Evolutionary conservation across 2,888 invertebrate genomes (phyloP).

Genomic region (Leucoma salicis): DNA sequence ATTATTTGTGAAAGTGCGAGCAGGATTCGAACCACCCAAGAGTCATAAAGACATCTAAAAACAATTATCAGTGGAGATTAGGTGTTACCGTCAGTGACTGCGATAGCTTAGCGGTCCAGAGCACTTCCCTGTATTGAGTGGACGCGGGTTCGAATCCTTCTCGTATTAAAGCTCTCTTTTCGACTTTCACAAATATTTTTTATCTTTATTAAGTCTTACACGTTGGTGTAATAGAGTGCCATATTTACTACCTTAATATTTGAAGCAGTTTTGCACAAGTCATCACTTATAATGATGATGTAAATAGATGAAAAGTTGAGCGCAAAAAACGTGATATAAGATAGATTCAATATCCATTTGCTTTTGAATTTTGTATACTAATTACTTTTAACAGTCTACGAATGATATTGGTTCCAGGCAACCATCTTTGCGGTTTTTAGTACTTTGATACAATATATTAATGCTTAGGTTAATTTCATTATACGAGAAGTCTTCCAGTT

Average conservation of each 20-base stretch:
- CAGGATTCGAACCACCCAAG: too few relatives aligned
- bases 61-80: too few relatives aligned
- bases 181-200: too few relatives aligned
- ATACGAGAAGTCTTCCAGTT: too few relatives aligned
- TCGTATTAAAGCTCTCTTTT: too few relatives aligned
- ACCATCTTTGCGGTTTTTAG: background rate
- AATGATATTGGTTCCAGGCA: background rate
- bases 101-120: too few relatives aligned
- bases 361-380: background rate
- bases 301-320: constrained; percentile 30
- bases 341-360: background rate
- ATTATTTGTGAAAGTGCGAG: too few relatives aligned
- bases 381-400: background rate
- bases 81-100: too few relatives aligned
- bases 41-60: too few relatives aligned
- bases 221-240: constrained; percentile 17
- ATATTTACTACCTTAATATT: constrained; percentile 40
- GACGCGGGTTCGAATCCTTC: too few relatives aligned
- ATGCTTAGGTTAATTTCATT: background rate
- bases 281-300: constrained; percentile 46
- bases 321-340: constrained; percentile 12
- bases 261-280: constrained; percentile 39
- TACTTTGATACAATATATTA: background rate
- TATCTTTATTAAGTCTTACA: background rate
- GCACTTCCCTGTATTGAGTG: too few relatives aligned